Evolutionary conservation across 2,888 invertebrate species (phyloP).

Genomic region (Agrotis clavis): DNA sequence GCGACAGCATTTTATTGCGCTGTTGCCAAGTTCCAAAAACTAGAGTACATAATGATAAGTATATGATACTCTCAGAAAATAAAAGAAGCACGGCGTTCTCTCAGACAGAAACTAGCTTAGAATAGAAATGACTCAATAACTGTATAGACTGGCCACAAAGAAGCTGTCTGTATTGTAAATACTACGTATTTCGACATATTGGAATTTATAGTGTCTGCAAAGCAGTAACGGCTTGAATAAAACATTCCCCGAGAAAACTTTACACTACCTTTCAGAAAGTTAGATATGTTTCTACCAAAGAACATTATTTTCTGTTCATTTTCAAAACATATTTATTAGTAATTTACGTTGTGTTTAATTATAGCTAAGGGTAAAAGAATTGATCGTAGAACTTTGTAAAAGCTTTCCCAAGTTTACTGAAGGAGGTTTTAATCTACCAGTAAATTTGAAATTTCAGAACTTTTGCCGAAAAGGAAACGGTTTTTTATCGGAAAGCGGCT

Average conservation of each 20-base stretch:
- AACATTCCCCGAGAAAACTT: constrained; percentile 16
- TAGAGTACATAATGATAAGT: constrained; percentile 20
- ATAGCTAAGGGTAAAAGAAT: constrained; percentile 42
- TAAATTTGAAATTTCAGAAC: constrained; percentile 49
- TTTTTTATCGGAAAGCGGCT: constrained; percentile 50
- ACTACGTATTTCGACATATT: constrained; percentile 31
- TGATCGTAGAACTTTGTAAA: constrained; percentile 33
- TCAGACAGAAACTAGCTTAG: neutral
- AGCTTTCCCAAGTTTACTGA: constrained; percentile 54
- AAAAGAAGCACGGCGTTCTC: neutral
- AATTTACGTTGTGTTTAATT: constrained; percentile 52
- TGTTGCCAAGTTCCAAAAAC: constrained; percentile 31
- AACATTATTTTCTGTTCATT: constrained; percentile 12
- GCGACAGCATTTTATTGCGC: constrained; percentile 3
- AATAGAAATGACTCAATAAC: constrained; percentile 43
- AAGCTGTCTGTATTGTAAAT: constrained; percentile 35
- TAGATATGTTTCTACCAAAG: neutral
- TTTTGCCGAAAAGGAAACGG: constrained; percentile 36
- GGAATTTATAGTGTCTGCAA: constrained; percentile 39
- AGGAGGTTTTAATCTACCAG: constrained; percentile 55
- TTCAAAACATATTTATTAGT: constrained; percentile 40
- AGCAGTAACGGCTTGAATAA: constrained; percentile 37
- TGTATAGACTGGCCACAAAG: constrained; percentile 33
- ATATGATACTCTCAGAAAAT: constrained; percentile 2
- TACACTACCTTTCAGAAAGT: constrained; percentile 15